Conservation (phyloP, 2,888 invertebrate genomes). For the Pristionchus entomophagus region DNA sequence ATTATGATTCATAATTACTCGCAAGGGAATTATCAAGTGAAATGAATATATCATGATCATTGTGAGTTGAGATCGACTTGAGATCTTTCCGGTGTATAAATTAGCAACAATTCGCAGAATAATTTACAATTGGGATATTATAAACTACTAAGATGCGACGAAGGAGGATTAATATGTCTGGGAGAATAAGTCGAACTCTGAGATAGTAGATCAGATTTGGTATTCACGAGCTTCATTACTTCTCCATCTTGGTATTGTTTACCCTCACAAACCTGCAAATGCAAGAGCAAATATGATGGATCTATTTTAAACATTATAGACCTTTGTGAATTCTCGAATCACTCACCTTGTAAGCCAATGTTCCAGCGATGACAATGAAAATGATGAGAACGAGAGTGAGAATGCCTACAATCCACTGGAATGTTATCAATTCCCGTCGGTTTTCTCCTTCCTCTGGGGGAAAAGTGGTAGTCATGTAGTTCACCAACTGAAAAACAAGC, state of each 20-base stretch:
- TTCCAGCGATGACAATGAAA: constrained; percentile 62
- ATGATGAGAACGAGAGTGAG: constrained; percentile 64
- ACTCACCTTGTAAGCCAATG: constrained; percentile 62
- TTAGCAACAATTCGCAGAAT: too few relatives aligned
- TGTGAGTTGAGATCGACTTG: not conserved
- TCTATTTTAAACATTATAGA: not conserved
- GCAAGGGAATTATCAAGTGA: too few relatives aligned
- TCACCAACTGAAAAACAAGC: constrained; percentile 65
- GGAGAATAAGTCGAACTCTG: not conserved
- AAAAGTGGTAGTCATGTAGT: constrained; percentile 76
- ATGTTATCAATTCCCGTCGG: constrained; percentile 63
- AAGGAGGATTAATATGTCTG: not conserved
- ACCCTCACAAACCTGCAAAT: not conserved
- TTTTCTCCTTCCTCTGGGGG: constrained; percentile 71
- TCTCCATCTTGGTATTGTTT: not conserved
- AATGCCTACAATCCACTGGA: constrained; percentile 64
- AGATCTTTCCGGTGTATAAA: too few relatives aligned
- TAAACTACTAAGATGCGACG: not conserved
- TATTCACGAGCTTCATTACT: not conserved
- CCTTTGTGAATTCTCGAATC: not conserved
- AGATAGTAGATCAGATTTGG: not conserved
- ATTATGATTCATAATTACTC: too few relatives aligned
- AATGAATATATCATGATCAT: not conserved
- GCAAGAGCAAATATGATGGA: not conserved
- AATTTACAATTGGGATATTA: not conserved